Evolutionary conservation across 2,113 vertebrate species (phyloP), one percentile per base, ranked within the genome.

Genomic region (Melanostigma gelatinosum): DNA sequence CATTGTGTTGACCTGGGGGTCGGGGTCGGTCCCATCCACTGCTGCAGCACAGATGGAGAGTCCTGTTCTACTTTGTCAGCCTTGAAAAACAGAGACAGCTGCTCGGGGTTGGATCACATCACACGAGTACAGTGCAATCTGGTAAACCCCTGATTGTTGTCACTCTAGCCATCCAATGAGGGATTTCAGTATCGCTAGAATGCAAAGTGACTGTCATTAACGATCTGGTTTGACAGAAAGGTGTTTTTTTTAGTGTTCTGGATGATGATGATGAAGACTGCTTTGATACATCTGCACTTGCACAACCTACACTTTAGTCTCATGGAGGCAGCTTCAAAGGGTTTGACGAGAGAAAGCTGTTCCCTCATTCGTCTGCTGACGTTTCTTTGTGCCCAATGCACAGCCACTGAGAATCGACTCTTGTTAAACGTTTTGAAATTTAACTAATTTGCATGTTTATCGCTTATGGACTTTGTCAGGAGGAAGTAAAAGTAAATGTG

Each of bases 1-100:
- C 85, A 92, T 93, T 92, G 90, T 94, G 85, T 85, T 82, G 83
- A 89, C 79, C 85, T 80, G 61, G 82, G 52, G 82, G 78, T 85
- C 29, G 84, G 79, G 83, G 81, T 83, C 40, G 50, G 77, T 74
- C 29, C 67, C 57, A 69, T 55, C 1, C 27, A 50, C 60, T 61
- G 80, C 57, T n/a, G n/a, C 66, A 13, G 55, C 79, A 85, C 87
- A 90, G 83, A 90, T 90, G 90, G 84, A 90, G 66, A 24, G 80
- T 89, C 69, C 75, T 78, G 79, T 66, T 85, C 80, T 22, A 75
- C 74, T 87, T 85, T 66, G 64, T 73, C 72, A 61, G 32, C 75
- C 78, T 44, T 55, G 52, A 80, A 88, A 76, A 84, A 81, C 79
- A 77, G 12, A 77, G 75, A 79, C 87, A 89, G 83, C 84, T 86